Conservation (phyloP, 2,797 vertebrate genomes). For the Gobionotothen gibberifrons region DNA sequence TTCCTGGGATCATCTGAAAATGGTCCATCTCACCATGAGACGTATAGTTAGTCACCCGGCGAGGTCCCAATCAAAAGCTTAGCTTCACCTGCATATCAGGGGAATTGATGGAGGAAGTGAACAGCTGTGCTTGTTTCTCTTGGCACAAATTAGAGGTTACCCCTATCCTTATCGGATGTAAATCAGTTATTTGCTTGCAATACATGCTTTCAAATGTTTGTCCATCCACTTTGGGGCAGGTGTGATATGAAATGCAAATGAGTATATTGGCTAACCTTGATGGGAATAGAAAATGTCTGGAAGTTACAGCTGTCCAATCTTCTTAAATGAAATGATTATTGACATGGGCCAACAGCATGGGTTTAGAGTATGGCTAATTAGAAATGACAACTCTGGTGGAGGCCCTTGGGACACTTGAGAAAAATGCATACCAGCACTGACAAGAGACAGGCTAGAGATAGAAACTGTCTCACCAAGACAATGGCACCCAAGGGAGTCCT, state of each 20-base stretch:
- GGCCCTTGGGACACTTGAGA: slow-evolving; percentile 49
- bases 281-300: slow-evolving; percentile 58
- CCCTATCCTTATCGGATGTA: slow-evolving; percentile 55
- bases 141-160: slow-evolving; percentile 58
- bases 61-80: slow-evolving; percentile 50
- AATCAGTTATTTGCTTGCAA: slow-evolving; percentile 68
- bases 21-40: slow-evolving; percentile 34
- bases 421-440: slow-evolving; percentile 55
- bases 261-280: slow-evolving; percentile 54
- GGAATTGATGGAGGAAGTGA: slow-evolving; percentile 54
- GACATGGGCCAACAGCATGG: slow-evolving; percentile 68
- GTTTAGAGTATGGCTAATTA: slow-evolving; percentile 75
- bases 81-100: slow-evolving; percentile 54
- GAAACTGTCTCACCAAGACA: slow-evolving; percentile 61
- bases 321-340: slow-evolving; percentile 72
- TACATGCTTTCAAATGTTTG: slow-evolving; percentile 60
- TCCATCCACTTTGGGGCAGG: slow-evolving; percentile 56
- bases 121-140: slow-evolving; percentile 67
- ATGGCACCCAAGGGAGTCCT: slow-evolving; percentile 67
- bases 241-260: slow-evolving; percentile 68
- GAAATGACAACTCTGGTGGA: slow-evolving; percentile 77
- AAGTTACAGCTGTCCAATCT: slow-evolving; percentile 63
- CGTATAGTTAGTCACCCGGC: slow-evolving; percentile 41
- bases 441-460: slow-evolving; percentile 47
- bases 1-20: slow-evolving; percentile 50